Base-by-base conservation (phyloP, 2,113 vertebrate species). In the Petromus typicus region DNA sequence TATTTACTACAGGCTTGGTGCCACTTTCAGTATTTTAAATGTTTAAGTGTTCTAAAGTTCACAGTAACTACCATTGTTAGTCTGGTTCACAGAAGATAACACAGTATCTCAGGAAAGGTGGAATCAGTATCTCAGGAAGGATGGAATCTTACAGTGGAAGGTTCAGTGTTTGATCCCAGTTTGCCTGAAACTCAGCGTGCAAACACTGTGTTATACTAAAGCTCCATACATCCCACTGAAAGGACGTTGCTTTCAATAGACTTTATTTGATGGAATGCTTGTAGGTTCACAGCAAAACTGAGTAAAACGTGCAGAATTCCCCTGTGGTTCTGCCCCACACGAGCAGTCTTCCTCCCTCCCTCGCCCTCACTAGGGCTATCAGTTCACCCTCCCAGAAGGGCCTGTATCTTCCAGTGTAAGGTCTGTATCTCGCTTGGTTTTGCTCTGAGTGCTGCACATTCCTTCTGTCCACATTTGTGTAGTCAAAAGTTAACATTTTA, bases 261-360 rank as follows among this genome's bases (percentile, higher is more conserved):
- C 5, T 82, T 81, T 40, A 69, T 56, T 88, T 54, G 61, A 51
- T 22, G 75, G 22, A 83, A 45, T 2, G 40, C 27, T 83, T 57
- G 61, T 18, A 13, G 5, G 12, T 54, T 81, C 20, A 40, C 14
- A 54, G 57, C 8, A 88, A 54, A 93, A 54, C 51, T 57, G 51
- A n/a, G 25, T 3, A 34, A 20, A 37, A 67, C 37, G 12, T 40
- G 30, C 48, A 57, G 11, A 75, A 73, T 64, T 63, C 40, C 1
- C 7, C 45, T 37, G 18, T 4, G 23, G n/a, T 9, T 3, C 18
- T 18, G 14, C 2, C 1, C 12, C 7, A 48, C 3, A 9, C 25
- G 27, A 34, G 11, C 7, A 8, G 5, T 63, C 25, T 81, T 12
- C 43, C 67, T 30, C 66, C 22, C 40, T 34, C 40, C 25, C 37